Conservation (phyloP, 2,113 vertebrate genomes). For the Cairina moschata region DNA sequence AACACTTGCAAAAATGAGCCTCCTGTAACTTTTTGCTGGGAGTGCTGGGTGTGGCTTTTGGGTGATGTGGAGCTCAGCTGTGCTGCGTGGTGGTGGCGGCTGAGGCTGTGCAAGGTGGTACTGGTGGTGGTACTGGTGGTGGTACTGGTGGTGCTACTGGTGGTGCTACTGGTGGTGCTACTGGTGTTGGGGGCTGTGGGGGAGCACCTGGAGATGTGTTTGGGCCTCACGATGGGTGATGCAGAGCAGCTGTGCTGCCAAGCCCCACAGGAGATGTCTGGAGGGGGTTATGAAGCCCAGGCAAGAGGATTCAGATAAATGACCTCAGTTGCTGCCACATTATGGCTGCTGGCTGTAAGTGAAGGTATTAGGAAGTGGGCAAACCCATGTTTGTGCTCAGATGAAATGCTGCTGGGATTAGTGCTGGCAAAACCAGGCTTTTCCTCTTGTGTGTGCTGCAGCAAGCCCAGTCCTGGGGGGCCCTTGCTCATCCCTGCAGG, state of each 20-base stretch:
- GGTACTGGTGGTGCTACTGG: neutral
- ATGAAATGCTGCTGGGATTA: no score
- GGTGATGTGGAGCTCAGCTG: neutral
- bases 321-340: neutral
- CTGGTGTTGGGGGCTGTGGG: neutral
- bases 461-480: no score
- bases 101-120: neutral
- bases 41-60: neutral
- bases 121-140: neutral
- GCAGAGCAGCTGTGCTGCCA: neutral
- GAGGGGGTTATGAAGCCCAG: neutral
- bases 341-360: neutral
- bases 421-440: neutral
- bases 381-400: neutral
- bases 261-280: neutral
- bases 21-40: neutral
- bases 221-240: neutral
- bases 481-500: rapidly evolving
- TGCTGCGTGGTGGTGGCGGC: rapidly evolving
- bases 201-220: neutral
- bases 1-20: neutral
- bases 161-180: neutral
- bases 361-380: neutral
- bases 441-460: neutral
- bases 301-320: neutral